Conservation (phyloP, 2,888 invertebrate genomes). For the Plagodis pulveraria region DNA sequence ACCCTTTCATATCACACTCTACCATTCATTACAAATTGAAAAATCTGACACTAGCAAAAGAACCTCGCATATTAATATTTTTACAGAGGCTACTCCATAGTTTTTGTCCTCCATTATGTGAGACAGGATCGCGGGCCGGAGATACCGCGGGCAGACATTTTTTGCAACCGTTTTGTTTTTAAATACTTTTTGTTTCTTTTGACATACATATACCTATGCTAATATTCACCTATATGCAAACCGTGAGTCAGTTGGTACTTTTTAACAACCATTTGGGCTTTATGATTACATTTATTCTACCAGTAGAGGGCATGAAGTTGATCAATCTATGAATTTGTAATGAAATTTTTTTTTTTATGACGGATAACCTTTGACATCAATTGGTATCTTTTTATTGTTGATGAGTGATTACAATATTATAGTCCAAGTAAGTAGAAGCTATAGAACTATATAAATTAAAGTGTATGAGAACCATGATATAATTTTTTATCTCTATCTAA, state of each 20-base stretch:
- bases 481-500: too few species aligned
- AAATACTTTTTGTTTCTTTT: slow-evolving; percentile 54
- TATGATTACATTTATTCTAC: too few species aligned
- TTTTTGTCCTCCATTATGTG: slow-evolving; percentile 59
- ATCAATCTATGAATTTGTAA: too few species aligned
- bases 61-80: background rate
- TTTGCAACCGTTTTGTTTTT: slow-evolving; percentile 66
- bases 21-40: background rate
- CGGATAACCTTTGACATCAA: too few species aligned
- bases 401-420: too few species aligned
- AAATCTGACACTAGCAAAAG: background rate
- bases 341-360: too few species aligned
- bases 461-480: too few species aligned
- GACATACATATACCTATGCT: slow-evolving; percentile 62
- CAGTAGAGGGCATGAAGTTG: too few species aligned
- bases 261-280: background rate
- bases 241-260: background rate
- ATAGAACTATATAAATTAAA: too few species aligned
- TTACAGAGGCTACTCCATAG: slow-evolving; percentile 47
- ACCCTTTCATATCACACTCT: too few species aligned
- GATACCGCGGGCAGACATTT: slow-evolving; percentile 76
- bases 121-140: slow-evolving; percentile 76
- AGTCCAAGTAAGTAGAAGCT: too few species aligned
- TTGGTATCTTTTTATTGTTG: too few species aligned
- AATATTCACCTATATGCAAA: slow-evolving; percentile 31